Base-by-base conservation (phyloP, 2,797 vertebrate genomes). In the Phrynocephalus forsythii region DNA sequence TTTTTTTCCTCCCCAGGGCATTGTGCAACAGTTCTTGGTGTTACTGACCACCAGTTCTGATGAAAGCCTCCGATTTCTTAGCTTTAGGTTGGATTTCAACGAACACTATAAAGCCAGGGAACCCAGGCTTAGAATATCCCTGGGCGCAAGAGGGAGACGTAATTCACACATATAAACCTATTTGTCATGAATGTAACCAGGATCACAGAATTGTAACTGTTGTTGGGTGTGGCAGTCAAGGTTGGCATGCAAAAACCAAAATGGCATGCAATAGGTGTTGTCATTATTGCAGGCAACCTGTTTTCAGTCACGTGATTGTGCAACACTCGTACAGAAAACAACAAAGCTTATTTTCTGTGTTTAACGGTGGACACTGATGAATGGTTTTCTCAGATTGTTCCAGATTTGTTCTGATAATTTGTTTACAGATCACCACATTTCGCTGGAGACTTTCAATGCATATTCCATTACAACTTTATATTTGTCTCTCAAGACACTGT, bases 21-120 rank as follows among this genome's bases (percentile, higher is more conserved):
- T 99, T 0, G 98, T 99, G 79, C 99, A 99, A 95, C 98, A 99
- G 96, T 99, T 99, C 94, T 93, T 99, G 95, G 98, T 99, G 92
- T 92, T 98, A 92, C 96, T 99, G 93, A 99, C 97, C 83, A 98
- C 98, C 88, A 99, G 98, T 90, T 89, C 97, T 0, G 99, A 99
- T 0, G 98, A 99, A 95, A 99, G 98, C 90, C 98, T 99, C 48
- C 98, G 97, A 75, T 99, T 99, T 96, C 98, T 99, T 72, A 99
- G 98, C 97, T 99, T 99, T 94, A 95, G 99, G 28, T 94, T 99
- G 92, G 99, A 99, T 97, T 99, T 99, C 94, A 99, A 99, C 0
- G 99, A 99, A 86, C 99, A 99, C 93, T 99, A 99, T 93, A 98
- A 98, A 94, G 98, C 98, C 52, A 93, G 98, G 72, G 98, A 99